Conservation (phyloP, 2,888 invertebrate genomes). For the Diarsia rubi region DNA sequence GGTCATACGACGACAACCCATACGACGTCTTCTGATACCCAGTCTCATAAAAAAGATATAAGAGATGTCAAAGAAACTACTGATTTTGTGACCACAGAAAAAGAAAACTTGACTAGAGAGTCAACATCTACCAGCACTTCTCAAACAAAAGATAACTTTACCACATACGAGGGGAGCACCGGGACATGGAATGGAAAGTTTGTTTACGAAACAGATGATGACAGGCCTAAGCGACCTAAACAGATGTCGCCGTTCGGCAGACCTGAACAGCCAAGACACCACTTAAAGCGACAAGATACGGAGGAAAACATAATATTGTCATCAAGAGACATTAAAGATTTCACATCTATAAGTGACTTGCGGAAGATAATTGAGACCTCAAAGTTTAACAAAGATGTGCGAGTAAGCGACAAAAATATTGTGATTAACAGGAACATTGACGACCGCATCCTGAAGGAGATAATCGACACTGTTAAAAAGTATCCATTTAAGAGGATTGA, state of each 20-base stretch:
- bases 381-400: slow-evolving; percentile 85
- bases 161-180: slow-evolving; percentile 86
- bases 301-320: slow-evolving; percentile 88
- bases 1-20: slow-evolving; percentile 75
- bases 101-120: slow-evolving; percentile 87
- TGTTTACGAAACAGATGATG: slow-evolving; percentile 87
- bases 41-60: slow-evolving; percentile 74
- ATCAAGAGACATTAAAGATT: slow-evolving; percentile 88
- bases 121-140: slow-evolving; percentile 77
- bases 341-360: slow-evolving; percentile 87
- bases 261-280: slow-evolving; percentile 85
- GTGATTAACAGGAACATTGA: slow-evolving; percentile 88
- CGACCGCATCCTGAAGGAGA: slow-evolving; percentile 86
- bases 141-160: slow-evolving; percentile 85
- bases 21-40: slow-evolving; percentile 75
- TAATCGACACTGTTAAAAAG: slow-evolving; percentile 88
- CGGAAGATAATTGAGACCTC: slow-evolving; percentile 87
- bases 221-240: slow-evolving; percentile 84
- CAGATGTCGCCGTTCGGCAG: slow-evolving; percentile 86
- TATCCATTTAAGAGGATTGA: slow-evolving; percentile 89
- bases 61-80: slow-evolving; percentile 79
- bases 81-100: slow-evolving; percentile 85
- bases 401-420: slow-evolving; percentile 87
- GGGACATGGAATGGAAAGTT: slow-evolving; percentile 92
- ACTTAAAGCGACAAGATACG: slow-evolving; percentile 87